phyloP scores from a whole-genome alignment of 2,797 vertebrate species.

The Muraenolepis orangiensis region DNA sequence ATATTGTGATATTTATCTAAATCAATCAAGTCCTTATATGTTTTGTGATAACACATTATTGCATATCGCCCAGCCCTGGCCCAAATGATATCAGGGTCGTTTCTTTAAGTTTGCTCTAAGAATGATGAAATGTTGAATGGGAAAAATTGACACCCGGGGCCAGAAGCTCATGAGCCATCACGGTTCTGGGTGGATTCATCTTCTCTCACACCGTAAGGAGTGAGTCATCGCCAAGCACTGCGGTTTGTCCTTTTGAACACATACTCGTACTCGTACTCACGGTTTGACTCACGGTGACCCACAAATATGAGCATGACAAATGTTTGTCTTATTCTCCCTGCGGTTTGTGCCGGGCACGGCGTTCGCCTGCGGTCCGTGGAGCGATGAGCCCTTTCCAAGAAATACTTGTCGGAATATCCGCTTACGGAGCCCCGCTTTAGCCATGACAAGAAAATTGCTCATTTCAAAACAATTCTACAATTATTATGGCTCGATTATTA shows the following conservation, averaged over 20 bases:
- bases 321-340: slow-evolving; percentile 18
- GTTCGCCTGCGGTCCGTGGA: slow-evolving; percentile 28
- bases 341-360: slow-evolving; percentile 12
- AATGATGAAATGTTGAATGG: not conserved
- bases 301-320: slow-evolving; percentile 28
- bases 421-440: not conserved
- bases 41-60: no score
- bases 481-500: not conserved
- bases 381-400: slow-evolving; percentile 14
- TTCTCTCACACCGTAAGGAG: slow-evolving; percentile 19
- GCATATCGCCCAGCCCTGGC: no score
- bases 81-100: not conserved
- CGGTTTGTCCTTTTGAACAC: slow-evolving; percentile 37
- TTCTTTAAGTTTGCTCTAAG: not conserved
- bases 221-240: slow-evolving; percentile 55
- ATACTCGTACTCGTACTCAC: slow-evolving; percentile 40
- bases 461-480: not conserved
- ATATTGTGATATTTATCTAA: no score
- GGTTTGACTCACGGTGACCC: slow-evolving; percentile 51
- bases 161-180: slow-evolving; percentile 41
- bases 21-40: no score
- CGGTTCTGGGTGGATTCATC: slow-evolving; percentile 55
- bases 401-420: not conserved
- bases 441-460: not conserved
- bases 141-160: slow-evolving; percentile 40